A percentile compares a stretch with the other conserved stretches of the same genome.
These are phyloP conservation scores for Labeo catla DNA, from an alignment of 2,113 vertebrate species.

Conservation along the genomic window DNA sequence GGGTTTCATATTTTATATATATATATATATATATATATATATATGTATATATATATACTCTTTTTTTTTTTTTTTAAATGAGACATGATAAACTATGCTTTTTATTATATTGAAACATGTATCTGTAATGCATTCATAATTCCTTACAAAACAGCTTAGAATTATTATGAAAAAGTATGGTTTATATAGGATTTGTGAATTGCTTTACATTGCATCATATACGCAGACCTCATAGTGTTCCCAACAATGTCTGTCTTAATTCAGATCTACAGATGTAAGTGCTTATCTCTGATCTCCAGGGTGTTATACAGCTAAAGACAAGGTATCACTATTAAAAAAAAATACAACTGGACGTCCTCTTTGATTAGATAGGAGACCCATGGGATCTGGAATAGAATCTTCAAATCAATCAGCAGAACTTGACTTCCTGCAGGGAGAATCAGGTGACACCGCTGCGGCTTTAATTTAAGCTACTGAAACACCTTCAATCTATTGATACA, in stretches of 20 bases:
- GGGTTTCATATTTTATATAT: no score
- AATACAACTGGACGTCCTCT: conserved; percentile 14
- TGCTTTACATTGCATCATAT: background rate
- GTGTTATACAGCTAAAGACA: conserved; percentile 15
- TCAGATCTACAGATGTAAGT: conserved; percentile 35
- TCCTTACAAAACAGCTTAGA: background rate
- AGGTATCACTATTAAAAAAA: conserved; percentile 23
- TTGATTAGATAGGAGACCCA: conserved; percentile 31
- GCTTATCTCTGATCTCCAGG: conserved; percentile 7
- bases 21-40: no score
- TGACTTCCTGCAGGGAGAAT: conserved; percentile 3
- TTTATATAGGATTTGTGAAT: background rate
- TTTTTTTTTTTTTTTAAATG: no score
- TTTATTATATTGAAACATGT: no score
- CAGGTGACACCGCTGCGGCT: conserved; percentile 14
- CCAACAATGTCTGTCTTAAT: background rate
- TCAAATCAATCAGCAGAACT: conserved; percentile 36
- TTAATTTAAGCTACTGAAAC: conserved; percentile 27
- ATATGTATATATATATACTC: no score
- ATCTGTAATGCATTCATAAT: background rate
- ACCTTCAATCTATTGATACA: conserved; percentile 19
- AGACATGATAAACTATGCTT: background rate
- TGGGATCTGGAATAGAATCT: conserved; percentile 35
- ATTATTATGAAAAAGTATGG: background rate
- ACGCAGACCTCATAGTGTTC: background rate